Base-by-base conservation (phyloP, 2,888 invertebrate genomes). In the Eudasyphora cyanicolor region DNA sequence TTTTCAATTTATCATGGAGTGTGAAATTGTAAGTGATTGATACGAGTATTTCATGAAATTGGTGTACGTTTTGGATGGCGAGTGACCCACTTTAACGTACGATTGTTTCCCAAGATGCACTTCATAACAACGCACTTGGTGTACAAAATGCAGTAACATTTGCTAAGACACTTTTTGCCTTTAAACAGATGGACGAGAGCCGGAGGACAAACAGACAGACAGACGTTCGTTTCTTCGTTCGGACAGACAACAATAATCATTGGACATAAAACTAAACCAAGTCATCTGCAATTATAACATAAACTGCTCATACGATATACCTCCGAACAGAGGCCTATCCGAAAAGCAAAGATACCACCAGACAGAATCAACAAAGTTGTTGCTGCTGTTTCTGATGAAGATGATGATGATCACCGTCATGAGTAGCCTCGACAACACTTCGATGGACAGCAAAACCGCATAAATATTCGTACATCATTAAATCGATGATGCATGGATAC, bases 261-360 rank as follows among this genome's bases (percentile, higher is more conserved):
- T 35, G 67, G 67, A 21, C 67, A 67, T 21, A 67, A 42, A 84
- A 84, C 84, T 79, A 84, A 81, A 84, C 78, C 81, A 84, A 84
- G 77, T 81, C 84, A 84, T 81, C 76, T 81, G 78, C 81, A 84
- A 81, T 84, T 84, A 84, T 76, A 79, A 69, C 38, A 64, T 42
- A 54, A 62, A 42, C 21, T 49, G 38, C 14, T 38, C 27, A 75
- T 64, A 64, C 38, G 60, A 14, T n/a, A 54, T 19, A 21, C 35
- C 8, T 8, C 19, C 35, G 38, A 10, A 38, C 64, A 62, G 2
- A 60, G 27, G 8, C n/a, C n/a, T n/a, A n/a, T 6, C 4, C 2
- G 62, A 62, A 10, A 42, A 24, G 35, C 51, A 70, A 71, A 57
- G 32, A 35, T 35, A 27, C 69, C 49, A 49, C 32, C 45, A 45